Conservation (phyloP, 1,140 invertebrate genomes). For the Euwallacea fornicatus region DNA sequence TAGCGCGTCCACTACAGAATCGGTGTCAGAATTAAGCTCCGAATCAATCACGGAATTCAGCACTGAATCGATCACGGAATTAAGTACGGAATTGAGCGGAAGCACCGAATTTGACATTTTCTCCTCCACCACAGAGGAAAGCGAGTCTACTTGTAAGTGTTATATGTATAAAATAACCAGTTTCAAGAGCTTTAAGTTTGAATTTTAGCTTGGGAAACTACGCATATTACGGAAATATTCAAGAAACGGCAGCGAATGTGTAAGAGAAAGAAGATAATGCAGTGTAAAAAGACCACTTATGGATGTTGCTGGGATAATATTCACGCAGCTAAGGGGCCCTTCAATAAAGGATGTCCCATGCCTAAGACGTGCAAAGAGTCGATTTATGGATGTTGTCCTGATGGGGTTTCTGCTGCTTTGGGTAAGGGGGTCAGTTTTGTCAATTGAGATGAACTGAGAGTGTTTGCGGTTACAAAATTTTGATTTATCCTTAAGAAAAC, state of each 20-base stretch:
- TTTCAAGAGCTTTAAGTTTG: neutral
- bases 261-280: slow-evolving; percentile 61
- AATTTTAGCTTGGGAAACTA: slow-evolving; percentile 43
- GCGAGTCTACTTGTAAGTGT: slow-evolving; percentile 21
- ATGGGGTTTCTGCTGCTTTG: slow-evolving; percentile 79
- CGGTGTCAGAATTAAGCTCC: neutral
- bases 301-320: slow-evolving; percentile 90
- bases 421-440: slow-evolving; percentile 46
- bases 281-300: slow-evolving; percentile 72
- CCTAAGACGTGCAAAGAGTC: slow-evolving; percentile 78
- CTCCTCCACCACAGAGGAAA: slow-evolving; percentile 47
- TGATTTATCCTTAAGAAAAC: too few species aligned
- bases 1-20: neutral
- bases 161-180: neutral
- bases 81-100: slow-evolving; percentile 36
- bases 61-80: slow-evolving; percentile 28
- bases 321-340: slow-evolving; percentile 81
- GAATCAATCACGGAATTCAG: slow-evolving; percentile 40
- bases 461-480: neutral
- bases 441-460: neutral
- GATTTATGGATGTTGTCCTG: slow-evolving; percentile 85
- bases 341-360: slow-evolving; percentile 75
- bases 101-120: slow-evolving; percentile 50
- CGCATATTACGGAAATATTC: slow-evolving; percentile 55
- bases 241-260: slow-evolving; percentile 61